Evolutionary conservation across 2,797 vertebrate genomes (phyloP).

Genomic region (Eupleurogrammus muticus): DNA sequence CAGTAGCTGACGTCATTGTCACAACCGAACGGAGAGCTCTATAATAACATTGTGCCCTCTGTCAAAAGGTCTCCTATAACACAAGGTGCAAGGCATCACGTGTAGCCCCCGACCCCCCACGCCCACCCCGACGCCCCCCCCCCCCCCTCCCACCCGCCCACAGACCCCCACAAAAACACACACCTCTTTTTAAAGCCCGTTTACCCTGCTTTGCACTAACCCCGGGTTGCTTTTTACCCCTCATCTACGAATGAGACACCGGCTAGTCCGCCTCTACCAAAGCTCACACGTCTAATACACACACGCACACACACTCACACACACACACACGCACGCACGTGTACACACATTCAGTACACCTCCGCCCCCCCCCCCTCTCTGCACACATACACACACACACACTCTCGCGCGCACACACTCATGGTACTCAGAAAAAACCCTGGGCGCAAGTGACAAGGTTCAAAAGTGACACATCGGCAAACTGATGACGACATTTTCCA

Average conservation of each 20-base stretch:
- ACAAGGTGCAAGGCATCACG: constrained; percentile 99
- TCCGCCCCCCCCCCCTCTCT: constrained; percentile 15
- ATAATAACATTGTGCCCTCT: constrained; percentile 92
- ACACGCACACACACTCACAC: constrained; percentile 46
- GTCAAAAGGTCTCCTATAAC: constrained; percentile 98
- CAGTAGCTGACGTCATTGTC: constrained; percentile 80
- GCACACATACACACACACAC: constrained; percentile 44
- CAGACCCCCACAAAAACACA: constrained; percentile 49
- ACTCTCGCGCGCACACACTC: constrained; percentile 45
- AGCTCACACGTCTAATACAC: constrained; percentile 73
- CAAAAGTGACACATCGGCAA: constrained; percentile 49
- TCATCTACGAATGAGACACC: constrained; percentile 88
- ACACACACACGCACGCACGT: constrained; percentile 19
- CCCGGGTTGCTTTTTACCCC: constrained; percentile 61
- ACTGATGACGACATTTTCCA: constrained; percentile 28
- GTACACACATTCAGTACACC: constrained; percentile 63
- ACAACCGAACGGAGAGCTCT: constrained; percentile 98
- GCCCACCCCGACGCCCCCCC: constrained; percentile 43
- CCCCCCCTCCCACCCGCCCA: constrained; percentile 42
- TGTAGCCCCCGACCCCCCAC: constrained; percentile 84
- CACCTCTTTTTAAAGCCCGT: constrained; percentile 64
- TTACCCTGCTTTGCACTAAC: constrained; percentile 76
- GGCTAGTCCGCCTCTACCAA: constrained; percentile 92
- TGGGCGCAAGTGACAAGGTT: constrained; percentile 56
- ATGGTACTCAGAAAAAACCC: constrained; percentile 55